Evolutionary conservation across 2,113 vertebrate species (phyloP).

Genomic region (Vimba vimba): DNA sequence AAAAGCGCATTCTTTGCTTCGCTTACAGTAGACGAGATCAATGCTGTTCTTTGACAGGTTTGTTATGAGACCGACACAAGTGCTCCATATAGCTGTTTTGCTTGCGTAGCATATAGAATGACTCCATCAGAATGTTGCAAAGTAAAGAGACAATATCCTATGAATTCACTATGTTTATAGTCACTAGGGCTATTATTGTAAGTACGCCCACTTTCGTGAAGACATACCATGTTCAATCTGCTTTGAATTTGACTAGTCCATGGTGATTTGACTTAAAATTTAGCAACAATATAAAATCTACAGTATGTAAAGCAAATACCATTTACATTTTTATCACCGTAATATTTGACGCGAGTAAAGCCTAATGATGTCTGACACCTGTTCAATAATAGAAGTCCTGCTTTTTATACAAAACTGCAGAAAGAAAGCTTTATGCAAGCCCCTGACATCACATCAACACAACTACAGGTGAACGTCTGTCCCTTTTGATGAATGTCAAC

Average conservation of each 20-base stretch:
- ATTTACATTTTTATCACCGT: background rate
- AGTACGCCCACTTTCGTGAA: background rate
- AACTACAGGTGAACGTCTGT: background rate
- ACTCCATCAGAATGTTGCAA: background rate
- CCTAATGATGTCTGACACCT: background rate
- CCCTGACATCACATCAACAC: background rate
- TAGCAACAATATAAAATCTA: background rate
- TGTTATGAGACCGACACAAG: background rate
- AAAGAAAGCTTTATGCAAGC: background rate
- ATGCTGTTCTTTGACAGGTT: conserved; percentile 2
- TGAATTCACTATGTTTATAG: conserved; percentile 4
- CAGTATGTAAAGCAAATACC: background rate
- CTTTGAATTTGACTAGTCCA: conserved; percentile 2
- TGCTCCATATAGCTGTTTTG: background rate
- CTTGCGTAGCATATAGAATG: background rate
- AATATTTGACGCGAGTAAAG: conserved; percentile 5
- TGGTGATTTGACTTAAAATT: background rate
- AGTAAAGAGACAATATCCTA: background rate
- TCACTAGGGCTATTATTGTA: background rate
- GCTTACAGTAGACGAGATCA: background rate
- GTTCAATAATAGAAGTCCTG: background rate
- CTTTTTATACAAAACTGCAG: background rate
- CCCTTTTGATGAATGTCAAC: background rate
- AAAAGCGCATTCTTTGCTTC: background rate
- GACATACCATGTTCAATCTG: background rate